Base-by-base conservation (phyloP, 2,797 vertebrate genomes). In the Chaenodraco wilsoni region DNA sequence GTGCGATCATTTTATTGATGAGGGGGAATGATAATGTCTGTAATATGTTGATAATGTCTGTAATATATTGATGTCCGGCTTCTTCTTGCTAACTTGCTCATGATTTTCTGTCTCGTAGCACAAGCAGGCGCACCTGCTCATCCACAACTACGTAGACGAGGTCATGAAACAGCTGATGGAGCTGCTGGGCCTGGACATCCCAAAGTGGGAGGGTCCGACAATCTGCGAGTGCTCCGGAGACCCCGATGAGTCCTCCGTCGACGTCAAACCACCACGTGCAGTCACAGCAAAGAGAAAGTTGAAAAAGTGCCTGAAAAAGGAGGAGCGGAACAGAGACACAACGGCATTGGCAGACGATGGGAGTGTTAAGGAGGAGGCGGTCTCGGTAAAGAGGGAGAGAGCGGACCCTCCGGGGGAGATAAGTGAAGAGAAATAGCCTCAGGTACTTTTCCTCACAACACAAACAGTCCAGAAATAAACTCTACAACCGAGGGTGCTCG, bases 131-230 rank as follows among this genome's bases (percentile, higher is more conserved):
- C 93, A 96, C 87, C 89, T 99, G 58, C 93, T 95, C 60, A 97
- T 99, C 88, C 90, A 96, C 0, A 94, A 95, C 72, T 97, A 97
- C 0, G 97, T 99, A 0, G 98, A 99, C 0, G 95, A 96, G 0
- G 95, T 99, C 74, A 97, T 99, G 95, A 90, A 77, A 0, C 95
- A 89, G 84, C 91, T 99, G 84, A 97, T 99, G 96, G 95, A 95
- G 69, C 86, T 85, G 21, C 87, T 99, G 67, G 95, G 94, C 61
- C 73, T 98, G 78, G 96, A 96, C 67, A 94, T 99, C 54, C 98
- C 97, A 0, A 82, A 95, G 81, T 99, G 97, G 98, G 88, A 91
- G 0, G 96, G 97, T 14, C 96, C 96, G 0, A 92, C 88, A 0
- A 67, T 97, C 73, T 96, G 97, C 9, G 93, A 96, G 74, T 89